These are phyloP conservation scores for Melopsittacus undulatus DNA, from an alignment of 2,797 vertebrate genomes.

Conservation along the genomic window DNA sequence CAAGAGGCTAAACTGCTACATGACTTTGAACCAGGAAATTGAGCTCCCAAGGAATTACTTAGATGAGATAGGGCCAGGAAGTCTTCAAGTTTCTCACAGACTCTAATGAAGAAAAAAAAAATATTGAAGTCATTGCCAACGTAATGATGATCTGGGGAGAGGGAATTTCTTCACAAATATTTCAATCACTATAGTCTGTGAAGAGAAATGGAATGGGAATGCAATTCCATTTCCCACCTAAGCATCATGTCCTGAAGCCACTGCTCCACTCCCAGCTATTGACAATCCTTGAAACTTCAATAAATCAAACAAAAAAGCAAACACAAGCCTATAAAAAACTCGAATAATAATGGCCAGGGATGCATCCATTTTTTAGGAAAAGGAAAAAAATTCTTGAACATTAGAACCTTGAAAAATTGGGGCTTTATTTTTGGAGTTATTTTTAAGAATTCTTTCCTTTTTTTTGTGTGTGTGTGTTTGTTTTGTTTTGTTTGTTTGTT, in stretches of 20 bases:
- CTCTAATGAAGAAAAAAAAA: not conserved
- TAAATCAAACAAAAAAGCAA: not conserved
- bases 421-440: fast-evolving
- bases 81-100: not conserved
- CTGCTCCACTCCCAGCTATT: not conserved
- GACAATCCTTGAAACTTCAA: not conserved
- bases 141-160: not conserved
- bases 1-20: fast-evolving
- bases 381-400: not conserved
- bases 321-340: not conserved
- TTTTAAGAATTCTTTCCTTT: not conserved
- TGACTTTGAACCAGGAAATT: not conserved
- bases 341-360: not conserved
- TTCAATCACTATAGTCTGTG: not conserved
- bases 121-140: not conserved
- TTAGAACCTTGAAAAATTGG: not conserved
- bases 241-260: not conserved
- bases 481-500: too few species aligned
- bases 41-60: not conserved
- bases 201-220: not conserved
- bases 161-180: not conserved
- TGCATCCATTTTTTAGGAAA: not conserved
- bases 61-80: not conserved
- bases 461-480: too few species aligned
- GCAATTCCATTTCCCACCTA: not conserved